These are phyloP conservation scores for Meleagris gallopavo DNA, from an alignment of 2,113 vertebrate species.

Conservation along the genomic window DNA sequence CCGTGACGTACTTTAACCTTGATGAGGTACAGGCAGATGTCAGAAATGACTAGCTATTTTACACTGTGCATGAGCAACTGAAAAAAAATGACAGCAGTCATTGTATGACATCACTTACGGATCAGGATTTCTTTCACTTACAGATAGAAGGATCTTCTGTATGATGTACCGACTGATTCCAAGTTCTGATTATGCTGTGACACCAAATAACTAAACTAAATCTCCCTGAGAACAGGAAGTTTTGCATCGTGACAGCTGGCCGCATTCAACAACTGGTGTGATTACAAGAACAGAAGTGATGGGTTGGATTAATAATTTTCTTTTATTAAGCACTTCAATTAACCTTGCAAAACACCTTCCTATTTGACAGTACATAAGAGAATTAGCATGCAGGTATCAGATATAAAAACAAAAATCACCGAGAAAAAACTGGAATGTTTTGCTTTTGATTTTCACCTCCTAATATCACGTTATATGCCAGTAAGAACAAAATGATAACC, in stretches of 20 bases:
- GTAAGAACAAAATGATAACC: neutral
- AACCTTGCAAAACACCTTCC: neutral
- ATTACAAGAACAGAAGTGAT: neutral
- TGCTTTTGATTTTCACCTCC: neutral
- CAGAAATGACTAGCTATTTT: neutral
- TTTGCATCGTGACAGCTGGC: neutral
- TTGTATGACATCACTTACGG: neutral
- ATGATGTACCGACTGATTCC: neutral
- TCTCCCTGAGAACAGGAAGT: neutral
- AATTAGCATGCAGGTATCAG: neutral
- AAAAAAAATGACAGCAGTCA: neutral
- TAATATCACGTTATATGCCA: neutral
- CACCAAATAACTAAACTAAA: neutral
- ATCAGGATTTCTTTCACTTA: neutral
- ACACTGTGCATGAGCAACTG: neutral
- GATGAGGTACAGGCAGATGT: neutral
- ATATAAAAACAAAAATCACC: neutral
- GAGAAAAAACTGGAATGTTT: neutral
- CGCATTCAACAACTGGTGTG: neutral
- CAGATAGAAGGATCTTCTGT: neutral
- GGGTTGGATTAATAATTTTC: neutral
- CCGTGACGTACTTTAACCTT: neutral
- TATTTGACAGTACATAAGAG: neutral
- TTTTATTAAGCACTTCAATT: neutral
- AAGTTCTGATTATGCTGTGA: neutral